phyloP scores from a whole-genome alignment of 2,113 vertebrate species.

The Formicarius rufipectus region DNA sequence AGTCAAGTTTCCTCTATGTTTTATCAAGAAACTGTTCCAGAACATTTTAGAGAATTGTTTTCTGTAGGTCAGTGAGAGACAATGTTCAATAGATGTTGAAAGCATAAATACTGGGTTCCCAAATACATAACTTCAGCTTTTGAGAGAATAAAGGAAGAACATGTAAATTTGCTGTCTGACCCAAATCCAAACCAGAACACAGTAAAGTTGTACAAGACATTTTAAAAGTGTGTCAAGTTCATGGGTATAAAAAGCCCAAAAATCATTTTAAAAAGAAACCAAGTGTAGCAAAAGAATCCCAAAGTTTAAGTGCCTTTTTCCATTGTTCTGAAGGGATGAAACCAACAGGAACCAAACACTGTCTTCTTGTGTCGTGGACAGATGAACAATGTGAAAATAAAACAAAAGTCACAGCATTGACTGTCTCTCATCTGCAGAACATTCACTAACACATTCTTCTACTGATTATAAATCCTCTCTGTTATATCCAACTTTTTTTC shows the following conservation, averaged over 20 bases:
- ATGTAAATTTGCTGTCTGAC: neutral
- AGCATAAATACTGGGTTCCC: neutral
- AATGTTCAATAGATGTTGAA: neutral
- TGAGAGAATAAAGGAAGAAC: neutral
- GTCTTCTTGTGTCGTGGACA: neutral
- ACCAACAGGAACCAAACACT: neutral
- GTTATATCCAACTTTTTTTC: conserved; percentile 23
- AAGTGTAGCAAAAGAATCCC: neutral
- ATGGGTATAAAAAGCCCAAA: neutral
- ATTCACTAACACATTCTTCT: neutral
- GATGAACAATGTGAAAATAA: neutral
- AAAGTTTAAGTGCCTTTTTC: neutral
- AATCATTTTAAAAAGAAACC: neutral
- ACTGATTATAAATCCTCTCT: conserved; percentile 84
- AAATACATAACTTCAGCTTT: neutral
- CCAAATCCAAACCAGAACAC: neutral
- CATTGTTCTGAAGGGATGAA: neutral
- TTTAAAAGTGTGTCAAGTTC: neutral
- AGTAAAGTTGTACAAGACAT: neutral
- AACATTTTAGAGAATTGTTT: neutral
- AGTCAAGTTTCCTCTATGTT: neutral
- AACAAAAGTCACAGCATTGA: neutral
- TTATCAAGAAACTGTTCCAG: neutral
- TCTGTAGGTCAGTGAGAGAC: neutral
- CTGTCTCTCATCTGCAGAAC: neutral